Percentiles rank a stretch among this genome's conserved stretches.
Evolutionary conservation across 2,888 invertebrate genomes (phyloP).

Genomic region (Ochropleura plecta): DNA sequence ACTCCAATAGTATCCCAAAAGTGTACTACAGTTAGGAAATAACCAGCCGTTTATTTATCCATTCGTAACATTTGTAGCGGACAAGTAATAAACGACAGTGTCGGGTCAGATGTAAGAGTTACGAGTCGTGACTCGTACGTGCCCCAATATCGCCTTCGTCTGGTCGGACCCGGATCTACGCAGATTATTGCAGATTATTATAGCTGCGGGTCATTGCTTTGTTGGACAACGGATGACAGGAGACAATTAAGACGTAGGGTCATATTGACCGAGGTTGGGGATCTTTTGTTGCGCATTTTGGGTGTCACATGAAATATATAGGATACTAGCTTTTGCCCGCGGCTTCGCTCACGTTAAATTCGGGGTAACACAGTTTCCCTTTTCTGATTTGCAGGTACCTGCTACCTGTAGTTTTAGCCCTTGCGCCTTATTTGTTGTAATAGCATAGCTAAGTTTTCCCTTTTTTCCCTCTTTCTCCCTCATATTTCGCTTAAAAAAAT

Average conservation of each 20-base stretch:
- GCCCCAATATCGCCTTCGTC: slow-evolving; percentile 54
- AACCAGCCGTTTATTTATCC: slow-evolving; percentile 33
- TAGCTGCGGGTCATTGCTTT: slow-evolving; percentile 24
- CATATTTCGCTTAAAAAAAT: no score
- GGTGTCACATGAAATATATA: slow-evolving; percentile 1
- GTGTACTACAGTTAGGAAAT: slow-evolving; percentile 19
- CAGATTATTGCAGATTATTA: slow-evolving; percentile 57
- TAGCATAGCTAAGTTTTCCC: no score
- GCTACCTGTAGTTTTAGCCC: no score
- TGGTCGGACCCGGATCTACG: slow-evolving; percentile 57
- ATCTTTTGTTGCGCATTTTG: slow-evolving; percentile 11
- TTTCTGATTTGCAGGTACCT: no score
- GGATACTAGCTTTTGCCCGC: no score
- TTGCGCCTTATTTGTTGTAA: no score
- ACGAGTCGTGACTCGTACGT: slow-evolving; percentile 54
- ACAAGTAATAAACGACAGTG: slow-evolving; percentile 52
- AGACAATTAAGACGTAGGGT: slow-evolving; percentile 37
- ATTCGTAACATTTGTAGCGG: slow-evolving; percentile 46
- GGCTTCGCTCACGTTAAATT: no score
- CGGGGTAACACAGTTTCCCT: no score
- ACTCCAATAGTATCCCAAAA: slow-evolving; percentile 9
- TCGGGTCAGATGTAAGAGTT: slow-evolving; percentile 39
- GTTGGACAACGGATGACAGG: slow-evolving; percentile 31
- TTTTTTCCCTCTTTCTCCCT: no score
- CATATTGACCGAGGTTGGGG: slow-evolving; percentile 24